Base-by-base conservation (phyloP, 1,140 invertebrate genomes). In the Pseudobourletiella spinata region DNA sequence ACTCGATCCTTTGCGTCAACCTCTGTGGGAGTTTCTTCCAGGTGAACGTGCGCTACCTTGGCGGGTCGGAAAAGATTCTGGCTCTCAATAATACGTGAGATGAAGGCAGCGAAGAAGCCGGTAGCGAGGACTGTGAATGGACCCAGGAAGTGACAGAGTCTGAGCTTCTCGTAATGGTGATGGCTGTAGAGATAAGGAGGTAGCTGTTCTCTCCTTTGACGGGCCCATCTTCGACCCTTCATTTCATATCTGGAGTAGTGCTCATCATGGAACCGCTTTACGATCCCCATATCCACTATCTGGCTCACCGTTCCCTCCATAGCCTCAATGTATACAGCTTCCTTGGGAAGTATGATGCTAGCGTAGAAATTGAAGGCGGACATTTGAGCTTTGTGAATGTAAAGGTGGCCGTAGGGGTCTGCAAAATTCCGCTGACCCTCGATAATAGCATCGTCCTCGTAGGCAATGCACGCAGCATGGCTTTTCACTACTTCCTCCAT, bases 401-500 rank as follows among this genome's bases (percentile, higher is more conserved):
- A 35, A 35, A 55, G 28, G 25, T 35, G 52, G 16, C 52, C 52
- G 22, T 55, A 22, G 3, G 52, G 52, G 20, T 55, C 52, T 2
- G 52, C 4, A 18, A 35, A 55, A 39, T 55, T 11, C 39, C 22
- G 4, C 14, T 55, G 52, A 20, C 52, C 29, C 39, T 55, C 52
- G 6, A 55, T 55, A 14, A 55, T 55, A 11, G 28, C 52, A 55
- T 55, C 52, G 39, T 55, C 52, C 18, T 55, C 52, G 52, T 55
- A 55, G 6, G 29, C 3, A 35, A 55, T 55, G 18, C 52, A 55
- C n/a, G 52, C 52, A 3, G 52, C 18, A 6, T 35, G 3, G 2
- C 32, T 4, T 18, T 55, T 32, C 11, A 55, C 3, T 6, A 32
- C 39, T 18, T 55, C 32, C 14, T 6, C 11, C 14, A 55, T 14